Base-by-base conservation (phyloP, 2,113 vertebrate species). In the Syrmaticus mikado region DNA sequence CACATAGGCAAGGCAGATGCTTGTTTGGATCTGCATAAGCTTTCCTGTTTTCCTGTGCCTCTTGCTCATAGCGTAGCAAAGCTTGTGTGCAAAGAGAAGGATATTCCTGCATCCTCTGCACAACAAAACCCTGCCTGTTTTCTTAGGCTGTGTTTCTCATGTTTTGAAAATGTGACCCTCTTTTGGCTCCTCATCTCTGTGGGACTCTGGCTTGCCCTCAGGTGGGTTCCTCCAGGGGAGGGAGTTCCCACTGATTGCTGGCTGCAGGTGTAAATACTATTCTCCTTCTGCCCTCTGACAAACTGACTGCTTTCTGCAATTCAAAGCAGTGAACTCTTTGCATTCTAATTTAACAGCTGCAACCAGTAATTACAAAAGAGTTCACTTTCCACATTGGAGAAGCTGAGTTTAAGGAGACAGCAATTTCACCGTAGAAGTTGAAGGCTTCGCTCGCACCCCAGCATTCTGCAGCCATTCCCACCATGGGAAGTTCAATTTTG, bases 271-370 rank as follows among this genome's bases (percentile, higher is more conserved):
- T 84, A 68, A 89, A 8, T 72, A 43, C 34, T 30, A 13, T 92
- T 72, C 72, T 87, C 38, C 55, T 20, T 68, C 43, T 89, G 34
- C 60, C 67, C 76, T 91, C 6, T 24, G 85, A 85, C 89, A 89
- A 61, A 24, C 70, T 48, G 90, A 7, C 68, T 90, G 61, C 85
- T 68, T 78, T 92, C 73, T 94, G 85, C 92, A 81, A 64, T 94
- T 95, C 85, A n/a, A 75, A 88, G 46, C 52, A 40, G 52, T 61
- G 71, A 53, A 34, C 68, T 93, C 28, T 62, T 68, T 64, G 40
- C 76, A 87, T 50, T 46, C 28, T 90, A 40, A 78, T 34, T 38
- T 13, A 65, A 40, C 25, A 2, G 36, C 67, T 71, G 41, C 34
- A 90, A 52, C 34, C 52, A 22, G 34, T 82, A 91, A 78, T 94